These are phyloP conservation scores for Hydropsyche betteni DNA, from an alignment of 2,888 invertebrate species.

Conservation along the genomic window DNA sequence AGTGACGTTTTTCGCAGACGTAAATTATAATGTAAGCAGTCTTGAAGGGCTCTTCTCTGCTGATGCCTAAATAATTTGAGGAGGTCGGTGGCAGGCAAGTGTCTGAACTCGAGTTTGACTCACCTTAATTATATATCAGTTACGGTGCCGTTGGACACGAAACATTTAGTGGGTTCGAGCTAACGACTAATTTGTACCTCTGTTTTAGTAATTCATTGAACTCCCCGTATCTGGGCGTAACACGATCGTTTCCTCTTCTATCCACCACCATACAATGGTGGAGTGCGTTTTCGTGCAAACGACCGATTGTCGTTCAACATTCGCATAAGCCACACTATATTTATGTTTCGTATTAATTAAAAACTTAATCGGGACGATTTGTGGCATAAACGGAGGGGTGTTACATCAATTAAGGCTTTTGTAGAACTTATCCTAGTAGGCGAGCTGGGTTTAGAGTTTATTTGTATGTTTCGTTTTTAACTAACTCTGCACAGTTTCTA, in stretches of 20 bases:
- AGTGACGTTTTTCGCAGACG: not conserved
- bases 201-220: not conserved
- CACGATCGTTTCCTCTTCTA: not conserved
- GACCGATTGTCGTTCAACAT: not conserved
- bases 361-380: constrained; percentile 23
- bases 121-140: constrained; percentile 38
- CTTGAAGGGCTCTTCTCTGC: not conserved
- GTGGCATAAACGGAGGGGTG: constrained; percentile 20
- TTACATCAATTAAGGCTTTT: constrained; percentile 42
- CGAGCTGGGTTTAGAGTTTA: constrained; percentile 31
- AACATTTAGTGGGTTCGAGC: constrained; percentile 30
- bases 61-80: constrained; percentile 34
- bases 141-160: constrained; percentile 28
- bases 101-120: constrained; percentile 21
- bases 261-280: not conserved
- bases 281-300: constrained; percentile 11
- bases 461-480: constrained; percentile 42
- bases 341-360: constrained; percentile 13
- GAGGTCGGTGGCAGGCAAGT: constrained; percentile 22
- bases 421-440: constrained; percentile 31
- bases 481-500: constrained; percentile 37
- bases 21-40: constrained; percentile 8
- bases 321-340: too few species aligned
- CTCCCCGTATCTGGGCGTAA: not conserved
- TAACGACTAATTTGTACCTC: constrained; percentile 28